Base-by-base conservation (phyloP, 37 sponge, comb jelly and placozoan species). In the Axinella damicornis region DNA sequence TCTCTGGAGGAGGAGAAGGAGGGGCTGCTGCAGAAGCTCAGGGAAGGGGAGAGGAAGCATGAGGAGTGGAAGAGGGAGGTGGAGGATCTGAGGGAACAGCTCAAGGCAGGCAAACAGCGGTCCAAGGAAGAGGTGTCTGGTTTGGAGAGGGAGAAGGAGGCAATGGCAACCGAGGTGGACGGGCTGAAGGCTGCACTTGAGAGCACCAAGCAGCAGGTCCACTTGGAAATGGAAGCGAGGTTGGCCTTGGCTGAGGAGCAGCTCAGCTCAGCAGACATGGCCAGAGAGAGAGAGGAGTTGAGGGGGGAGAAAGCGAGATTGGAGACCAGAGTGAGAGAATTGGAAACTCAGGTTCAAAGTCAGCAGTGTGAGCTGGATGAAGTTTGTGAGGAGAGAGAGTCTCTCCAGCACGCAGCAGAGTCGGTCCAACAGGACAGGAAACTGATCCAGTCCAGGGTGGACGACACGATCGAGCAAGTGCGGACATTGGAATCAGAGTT, bases 321-420 rank as follows among this genome's bases (percentile, higher is more conserved):
- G 57, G 52, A 65, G 21, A 6, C 74, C 25, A 71, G 71, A 78
- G 22, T 52, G 59, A 55, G 34, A 59, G 66, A 60, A 21, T n/a
- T 37, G 38, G 63, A 62, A 35, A 2, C 21, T 35, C 24, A 57
- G 38, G 6, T 77, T 14, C 36, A 60, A 6, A 31, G 59, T 1
- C 66, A 37, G 30, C 22, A 79, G 24, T 15, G 17, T 46, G 41
- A 28, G 27, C 55, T 79, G 31, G 28, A 14, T 0, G 38, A 12
- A 30, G 37, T 17, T 5, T 27, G 38, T 39, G 21, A 19, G 20
- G 58, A 69, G 38, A 67, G 28, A 28, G 58, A 25, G 34, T 6
- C 30, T 31, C 71, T 39, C 30, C 52, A 54, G 58, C 18, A 24
- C 0, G 60, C 34, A 52, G 17, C 24, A 24, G 56, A 46, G 46